Percentiles rank a stretch among this genome's conserved stretches.
These are phyloP conservation scores for Telenomus remus DNA, from an alignment of 1,140 invertebrate genomes.

Conservation along the genomic window DNA sequence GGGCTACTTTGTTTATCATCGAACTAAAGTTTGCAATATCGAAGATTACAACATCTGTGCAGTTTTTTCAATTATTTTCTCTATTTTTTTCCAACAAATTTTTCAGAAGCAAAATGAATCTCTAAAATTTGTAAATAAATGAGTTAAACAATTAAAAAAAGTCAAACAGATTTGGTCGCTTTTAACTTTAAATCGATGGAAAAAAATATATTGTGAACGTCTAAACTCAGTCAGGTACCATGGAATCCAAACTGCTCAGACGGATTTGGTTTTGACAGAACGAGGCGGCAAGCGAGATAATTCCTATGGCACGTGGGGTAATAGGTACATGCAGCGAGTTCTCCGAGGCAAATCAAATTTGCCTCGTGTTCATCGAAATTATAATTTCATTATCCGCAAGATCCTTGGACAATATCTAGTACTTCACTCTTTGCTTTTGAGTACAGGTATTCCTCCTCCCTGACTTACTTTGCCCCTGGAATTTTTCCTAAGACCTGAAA, in stretches of 20 bases:
- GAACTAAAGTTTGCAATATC: too few species aligned
- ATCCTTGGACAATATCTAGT: constrained; percentile 25
- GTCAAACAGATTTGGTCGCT: too few species aligned
- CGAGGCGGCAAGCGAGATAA: constrained; percentile 44
- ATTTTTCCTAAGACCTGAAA: constrained; percentile 78
- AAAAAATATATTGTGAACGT: too few species aligned
- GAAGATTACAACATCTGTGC: too few species aligned
- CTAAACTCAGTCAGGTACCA: too few species aligned
- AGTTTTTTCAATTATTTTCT: too few species aligned
- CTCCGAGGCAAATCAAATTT: constrained; percentile 33
- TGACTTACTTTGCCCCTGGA: constrained; percentile 78
- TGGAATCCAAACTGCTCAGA: constrained; percentile 21
- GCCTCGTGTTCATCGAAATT: constrained; percentile 9
- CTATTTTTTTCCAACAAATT: too few species aligned
- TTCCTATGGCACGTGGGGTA: constrained; percentile 57
- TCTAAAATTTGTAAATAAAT: too few species aligned
- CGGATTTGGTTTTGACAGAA: constrained; percentile 43
- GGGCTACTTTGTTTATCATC: too few species aligned
- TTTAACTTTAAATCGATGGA: too few species aligned
- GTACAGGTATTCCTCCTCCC: constrained; percentile 46
- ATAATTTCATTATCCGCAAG: constrained; percentile 23
- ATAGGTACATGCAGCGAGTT: constrained; percentile 52
- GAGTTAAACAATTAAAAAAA: too few species aligned
- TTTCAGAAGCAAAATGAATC: too few species aligned
- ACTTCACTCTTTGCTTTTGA: constrained; percentile 4